Conservation (phyloP, 2,113 vertebrate species). For the Tor tambroides region DNA sequence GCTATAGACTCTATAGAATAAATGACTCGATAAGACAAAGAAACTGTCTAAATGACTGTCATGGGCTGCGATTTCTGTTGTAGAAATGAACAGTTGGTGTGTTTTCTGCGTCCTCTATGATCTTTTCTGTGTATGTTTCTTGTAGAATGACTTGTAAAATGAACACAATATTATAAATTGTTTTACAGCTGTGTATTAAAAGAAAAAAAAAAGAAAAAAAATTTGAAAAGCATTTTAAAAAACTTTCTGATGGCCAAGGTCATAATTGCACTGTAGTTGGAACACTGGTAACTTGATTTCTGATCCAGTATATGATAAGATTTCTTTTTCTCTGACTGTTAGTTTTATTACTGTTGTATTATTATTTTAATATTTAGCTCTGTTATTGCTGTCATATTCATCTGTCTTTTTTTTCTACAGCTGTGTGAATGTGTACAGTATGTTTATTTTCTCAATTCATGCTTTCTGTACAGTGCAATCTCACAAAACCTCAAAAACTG, state of each 20-base stretch:
- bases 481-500: neutral
- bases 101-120: slow-evolving; percentile 36
- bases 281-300: slow-evolving; percentile 62
- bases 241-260: slow-evolving; percentile 52
- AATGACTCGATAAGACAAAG: neutral
- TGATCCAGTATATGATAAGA: slow-evolving; percentile 27
- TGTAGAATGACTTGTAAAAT: slow-evolving; percentile 47
- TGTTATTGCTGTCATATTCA: slow-evolving; percentile 44
- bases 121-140: slow-evolving; percentile 48
- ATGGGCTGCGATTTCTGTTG: slow-evolving; percentile 34
- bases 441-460: slow-evolving; percentile 17
- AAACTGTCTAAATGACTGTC: neutral
- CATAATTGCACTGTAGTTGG: slow-evolving; percentile 64
- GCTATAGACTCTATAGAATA: neutral
- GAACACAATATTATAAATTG: slow-evolving; percentile 55
- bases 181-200: slow-evolving; percentile 59
- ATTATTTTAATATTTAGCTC: slow-evolving; percentile 34
- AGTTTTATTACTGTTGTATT: slow-evolving; percentile 42
- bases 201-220: neutral
- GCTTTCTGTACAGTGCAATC: neutral
- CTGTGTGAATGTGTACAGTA: slow-evolving; percentile 53
- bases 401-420: slow-evolving; percentile 53
- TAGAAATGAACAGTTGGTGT: slow-evolving; percentile 24
- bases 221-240: slow-evolving; percentile 3
- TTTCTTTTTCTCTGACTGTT: slow-evolving; percentile 54